Conservation (phyloP, 2,113 vertebrate species). For the Hemiscyllium ocellatum region DNA sequence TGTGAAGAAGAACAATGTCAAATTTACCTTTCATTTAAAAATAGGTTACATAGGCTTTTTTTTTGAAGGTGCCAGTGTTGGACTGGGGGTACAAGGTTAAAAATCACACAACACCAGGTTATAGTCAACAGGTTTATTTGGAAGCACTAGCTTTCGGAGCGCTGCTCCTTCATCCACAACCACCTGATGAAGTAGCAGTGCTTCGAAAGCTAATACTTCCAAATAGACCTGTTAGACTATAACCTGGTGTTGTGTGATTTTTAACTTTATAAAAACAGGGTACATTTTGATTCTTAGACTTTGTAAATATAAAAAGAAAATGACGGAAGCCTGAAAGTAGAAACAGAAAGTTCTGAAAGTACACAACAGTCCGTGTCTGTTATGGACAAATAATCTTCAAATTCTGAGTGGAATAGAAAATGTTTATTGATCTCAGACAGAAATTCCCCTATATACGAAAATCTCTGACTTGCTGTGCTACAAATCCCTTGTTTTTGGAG, state of each 20-base stretch:
- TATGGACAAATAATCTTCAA: not conserved
- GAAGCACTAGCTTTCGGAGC: too few relatives aligned
- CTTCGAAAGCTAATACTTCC: too few relatives aligned
- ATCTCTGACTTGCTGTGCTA: too few relatives aligned
- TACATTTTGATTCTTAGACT: not conserved
- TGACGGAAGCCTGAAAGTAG: not conserved
- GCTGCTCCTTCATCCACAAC: too few relatives aligned
- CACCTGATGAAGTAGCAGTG: too few relatives aligned
- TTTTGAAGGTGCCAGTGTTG: too few relatives aligned
- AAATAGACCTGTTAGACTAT: too few relatives aligned
- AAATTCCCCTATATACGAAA: not conserved
- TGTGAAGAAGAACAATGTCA: not conserved
- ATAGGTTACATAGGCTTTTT: not conserved
- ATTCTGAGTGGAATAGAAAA: not conserved
- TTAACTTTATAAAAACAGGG: not conserved
- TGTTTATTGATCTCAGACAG: not conserved
- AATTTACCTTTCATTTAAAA: not conserved
- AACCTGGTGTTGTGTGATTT: too few relatives aligned
- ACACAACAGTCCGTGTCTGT: not conserved
- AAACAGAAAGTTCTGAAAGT: not conserved
- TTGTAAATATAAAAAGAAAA: constrained; percentile 1
- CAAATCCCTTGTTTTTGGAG: not conserved
- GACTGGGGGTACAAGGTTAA: too few relatives aligned
- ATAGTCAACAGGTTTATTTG: too few relatives aligned
- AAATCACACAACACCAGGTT: too few relatives aligned